A percentile compares a stretch with the other conserved stretches of the same genome.
These are phyloP conservation scores for Stegostoma tigrinum DNA, from an alignment of 2,113 vertebrate genomes.

Conservation along the genomic window DNA sequence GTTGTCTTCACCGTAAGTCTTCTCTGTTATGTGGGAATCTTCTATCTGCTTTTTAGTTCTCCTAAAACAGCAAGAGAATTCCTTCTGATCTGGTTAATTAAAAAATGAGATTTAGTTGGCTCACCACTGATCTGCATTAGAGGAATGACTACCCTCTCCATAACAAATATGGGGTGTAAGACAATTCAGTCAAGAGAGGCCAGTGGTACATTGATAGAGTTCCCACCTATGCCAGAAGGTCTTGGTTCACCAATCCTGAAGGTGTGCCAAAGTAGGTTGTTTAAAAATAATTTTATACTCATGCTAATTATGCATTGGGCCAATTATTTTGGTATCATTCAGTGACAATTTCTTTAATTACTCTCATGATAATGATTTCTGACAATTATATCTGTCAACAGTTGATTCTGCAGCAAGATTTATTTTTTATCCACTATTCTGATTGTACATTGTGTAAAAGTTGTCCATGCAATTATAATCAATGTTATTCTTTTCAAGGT, in stretches of 20 bases:
- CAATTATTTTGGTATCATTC: not conserved
- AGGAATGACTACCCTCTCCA: not conserved
- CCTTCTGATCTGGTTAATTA: not conserved
- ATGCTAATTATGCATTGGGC: not conserved
- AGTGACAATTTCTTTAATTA: not conserved
- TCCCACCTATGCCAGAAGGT: no score
- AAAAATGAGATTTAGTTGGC: not conserved
- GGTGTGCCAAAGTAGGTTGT: no score
- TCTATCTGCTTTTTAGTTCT: not conserved
- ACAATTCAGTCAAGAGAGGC: not conserved
- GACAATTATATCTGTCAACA: not conserved
- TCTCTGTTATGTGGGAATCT: not conserved
- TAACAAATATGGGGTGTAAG: not conserved
- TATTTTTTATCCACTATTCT: not conserved
- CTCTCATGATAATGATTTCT: not conserved
- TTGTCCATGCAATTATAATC: slow-evolving; percentile 20
- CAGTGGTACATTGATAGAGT: no score
- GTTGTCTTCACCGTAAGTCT: not conserved
- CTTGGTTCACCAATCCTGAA: no score
- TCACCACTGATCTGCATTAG: not conserved
- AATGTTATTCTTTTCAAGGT: slow-evolving; percentile 23
- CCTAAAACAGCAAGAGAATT: not conserved
- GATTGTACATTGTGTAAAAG: not conserved
- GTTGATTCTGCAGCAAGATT: not conserved
- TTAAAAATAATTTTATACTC: not conserved